Conservation (phyloP, 2,113 vertebrate genomes). For the Tichodroma muraria region DNA sequence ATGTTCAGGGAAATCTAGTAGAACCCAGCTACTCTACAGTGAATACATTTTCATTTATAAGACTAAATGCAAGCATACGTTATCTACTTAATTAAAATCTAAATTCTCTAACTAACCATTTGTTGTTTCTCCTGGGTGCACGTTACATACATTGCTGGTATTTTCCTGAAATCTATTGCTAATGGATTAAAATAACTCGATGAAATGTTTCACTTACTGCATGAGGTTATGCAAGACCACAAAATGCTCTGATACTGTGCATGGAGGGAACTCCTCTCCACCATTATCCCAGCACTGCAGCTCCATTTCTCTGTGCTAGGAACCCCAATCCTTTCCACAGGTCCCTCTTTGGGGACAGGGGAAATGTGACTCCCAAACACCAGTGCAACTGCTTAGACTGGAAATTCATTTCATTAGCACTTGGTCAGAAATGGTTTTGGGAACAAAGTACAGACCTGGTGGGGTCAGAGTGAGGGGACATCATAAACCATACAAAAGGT, state of each 20-base stretch:
- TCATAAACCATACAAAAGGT: not conserved
- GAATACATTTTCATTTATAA: slow-evolving; percentile 71
- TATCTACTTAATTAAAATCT: slow-evolving; percentile 77
- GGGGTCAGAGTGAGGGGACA: not conserved
- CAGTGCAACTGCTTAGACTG: not conserved
- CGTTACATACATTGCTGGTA: slow-evolving; percentile 28
- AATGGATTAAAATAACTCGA: slow-evolving; percentile 38
- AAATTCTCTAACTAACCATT: slow-evolving; percentile 71
- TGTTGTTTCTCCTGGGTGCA: slow-evolving; percentile 64
- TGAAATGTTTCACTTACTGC: not conserved
- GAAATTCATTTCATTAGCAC: not conserved
- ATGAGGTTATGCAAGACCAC: not conserved
- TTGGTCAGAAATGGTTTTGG: not conserved
- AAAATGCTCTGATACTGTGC: not conserved
- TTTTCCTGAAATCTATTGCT: slow-evolving; percentile 50
- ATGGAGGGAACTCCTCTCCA: not conserved
- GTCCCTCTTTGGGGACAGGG: not conserved
- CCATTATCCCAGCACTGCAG: not conserved
- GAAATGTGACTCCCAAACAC: not conserved
- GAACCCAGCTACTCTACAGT: slow-evolving; percentile 60
- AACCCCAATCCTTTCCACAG: not conserved
- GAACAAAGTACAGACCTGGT: not conserved
- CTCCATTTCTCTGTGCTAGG: not conserved
- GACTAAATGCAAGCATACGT: slow-evolving; percentile 59
- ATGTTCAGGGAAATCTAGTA: slow-evolving; percentile 62